Percentiles rank a stretch among this genome's conserved stretches.
Conservation (phyloP, 2,888 invertebrate genomes). For the Mythimna pallens region DNA sequence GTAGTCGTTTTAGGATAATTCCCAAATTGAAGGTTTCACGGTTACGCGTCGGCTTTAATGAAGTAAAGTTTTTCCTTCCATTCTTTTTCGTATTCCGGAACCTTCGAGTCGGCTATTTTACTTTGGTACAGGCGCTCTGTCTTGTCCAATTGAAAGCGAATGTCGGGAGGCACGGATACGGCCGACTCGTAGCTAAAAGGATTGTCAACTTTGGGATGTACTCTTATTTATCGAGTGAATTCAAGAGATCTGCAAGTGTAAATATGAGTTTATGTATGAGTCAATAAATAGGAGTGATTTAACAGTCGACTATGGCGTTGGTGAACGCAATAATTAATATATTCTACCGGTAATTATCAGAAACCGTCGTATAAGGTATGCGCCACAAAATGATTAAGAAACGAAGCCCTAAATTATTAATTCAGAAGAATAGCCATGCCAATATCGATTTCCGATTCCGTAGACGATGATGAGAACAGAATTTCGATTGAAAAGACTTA, state of each 20-base stretch:
- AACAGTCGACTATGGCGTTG: no score
- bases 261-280: constrained; percentile 3
- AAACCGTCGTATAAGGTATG: not conserved
- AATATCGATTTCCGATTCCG: constrained; percentile 53
- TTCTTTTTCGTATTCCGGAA: constrained; percentile 60
- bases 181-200: constrained; percentile 57
- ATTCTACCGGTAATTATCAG: no score
- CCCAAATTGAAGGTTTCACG: constrained; percentile 83
- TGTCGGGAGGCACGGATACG: constrained; percentile 45
- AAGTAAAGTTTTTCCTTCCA: constrained; percentile 75
- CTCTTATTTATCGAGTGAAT: constrained; percentile 45
- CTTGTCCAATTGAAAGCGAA: constrained; percentile 63
- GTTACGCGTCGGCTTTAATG: constrained; percentile 79
- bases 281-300: not conserved
- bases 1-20: constrained; percentile 84
- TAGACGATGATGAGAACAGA: constrained; percentile 50
- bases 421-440: constrained; percentile 31
- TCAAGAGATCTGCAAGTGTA: constrained; percentile 27
- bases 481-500: constrained; percentile 59
- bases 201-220: constrained; percentile 62
- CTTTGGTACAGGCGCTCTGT: constrained; percentile 53
- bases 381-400: constrained; percentile 1
- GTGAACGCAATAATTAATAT: constrained; percentile 6
- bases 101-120: constrained; percentile 53
- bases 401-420: constrained; percentile 31